A percentile compares a stretch with the other conserved stretches of the same genome.
Evolutionary conservation across 2,888 invertebrate species (phyloP).

Genomic region (Mellilla xanthometata): DNA sequence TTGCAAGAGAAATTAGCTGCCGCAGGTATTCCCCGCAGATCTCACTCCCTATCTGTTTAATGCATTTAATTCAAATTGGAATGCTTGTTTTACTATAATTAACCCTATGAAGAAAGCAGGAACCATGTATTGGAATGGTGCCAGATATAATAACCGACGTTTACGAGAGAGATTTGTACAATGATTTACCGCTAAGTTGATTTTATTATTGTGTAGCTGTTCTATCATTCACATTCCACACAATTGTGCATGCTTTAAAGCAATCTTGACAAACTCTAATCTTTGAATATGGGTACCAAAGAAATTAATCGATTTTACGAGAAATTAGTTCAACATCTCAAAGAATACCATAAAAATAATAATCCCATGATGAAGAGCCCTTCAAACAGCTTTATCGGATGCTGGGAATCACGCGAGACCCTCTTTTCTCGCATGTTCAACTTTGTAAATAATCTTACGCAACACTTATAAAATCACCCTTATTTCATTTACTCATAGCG

Average conservation of each 20-base stretch:
- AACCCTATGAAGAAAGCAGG: constrained; percentile 21
- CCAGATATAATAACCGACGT: constrained; percentile 22
- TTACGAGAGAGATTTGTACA: constrained; percentile 14
- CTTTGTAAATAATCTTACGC: constrained; percentile 17
- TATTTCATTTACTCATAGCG: constrained; percentile 25
- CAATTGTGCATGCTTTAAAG: too few species aligned
- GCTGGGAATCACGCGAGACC: constrained; percentile 36
- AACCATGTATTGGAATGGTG: constrained; percentile 26
- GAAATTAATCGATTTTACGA: too few species aligned
- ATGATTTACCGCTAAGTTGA: constrained; percentile 8
- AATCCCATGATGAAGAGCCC: constrained; percentile 40
- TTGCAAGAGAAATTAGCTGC: too few species aligned
- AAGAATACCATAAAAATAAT: constrained; percentile 38
- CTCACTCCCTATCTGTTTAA: background rate
- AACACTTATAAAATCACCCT: constrained; percentile 22
- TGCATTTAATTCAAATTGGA: constrained; percentile 2
- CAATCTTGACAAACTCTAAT: too few species aligned
- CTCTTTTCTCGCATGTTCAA: constrained; percentile 32
- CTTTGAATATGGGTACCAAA: too few species aligned
- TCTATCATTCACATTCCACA: too few species aligned
- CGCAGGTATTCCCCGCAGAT: too few species aligned
- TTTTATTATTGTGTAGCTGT: too few species aligned
- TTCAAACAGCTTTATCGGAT: constrained; percentile 36
- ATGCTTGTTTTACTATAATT: constrained; percentile 14
- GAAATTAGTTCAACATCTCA: background rate